These are phyloP conservation scores for Pyrgilauda ruficollis DNA, from an alignment of 2,113 vertebrate species.

Conservation along the genomic window DNA sequence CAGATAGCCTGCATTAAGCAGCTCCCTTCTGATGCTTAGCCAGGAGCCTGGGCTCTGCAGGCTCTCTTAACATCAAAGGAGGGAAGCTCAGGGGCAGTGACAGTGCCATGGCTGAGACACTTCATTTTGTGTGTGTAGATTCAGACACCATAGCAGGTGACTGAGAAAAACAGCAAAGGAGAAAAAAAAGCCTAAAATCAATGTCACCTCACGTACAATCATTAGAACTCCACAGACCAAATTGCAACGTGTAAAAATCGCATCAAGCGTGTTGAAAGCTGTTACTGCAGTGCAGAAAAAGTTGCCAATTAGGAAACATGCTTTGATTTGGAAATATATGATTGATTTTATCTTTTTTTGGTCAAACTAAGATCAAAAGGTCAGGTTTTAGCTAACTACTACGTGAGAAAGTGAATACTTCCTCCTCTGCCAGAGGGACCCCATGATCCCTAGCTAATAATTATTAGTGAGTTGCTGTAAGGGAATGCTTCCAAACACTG, in stretches of 20 bases:
- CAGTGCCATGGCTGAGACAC: not conserved
- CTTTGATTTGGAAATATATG: not conserved
- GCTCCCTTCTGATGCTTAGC: not conserved
- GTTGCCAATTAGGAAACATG: not conserved
- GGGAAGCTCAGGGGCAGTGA: not conserved
- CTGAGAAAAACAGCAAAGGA: not conserved
- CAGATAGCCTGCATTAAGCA: not conserved
- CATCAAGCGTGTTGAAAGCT: not conserved
- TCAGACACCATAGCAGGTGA: not conserved
- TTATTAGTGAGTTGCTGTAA: not conserved
- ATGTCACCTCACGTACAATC: not conserved
- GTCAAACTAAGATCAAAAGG: not conserved
- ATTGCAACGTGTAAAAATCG: not conserved
- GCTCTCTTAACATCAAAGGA: not conserved
- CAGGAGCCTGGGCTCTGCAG: not conserved
- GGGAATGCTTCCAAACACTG: not conserved
- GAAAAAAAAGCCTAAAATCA: not conserved
- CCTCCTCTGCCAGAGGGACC: accelerated
- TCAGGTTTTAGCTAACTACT: not conserved
- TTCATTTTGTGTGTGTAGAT: not conserved
- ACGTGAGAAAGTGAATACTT: not conserved
- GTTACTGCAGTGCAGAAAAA: not conserved
- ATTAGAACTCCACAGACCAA: not conserved
- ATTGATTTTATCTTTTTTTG: not conserved
- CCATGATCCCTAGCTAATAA: not conserved